Percentiles rank a stretch among this genome's conserved stretches.
phyloP scores from a whole-genome alignment of 2,797 vertebrate genomes.

The Perodicticus potto region DNA sequence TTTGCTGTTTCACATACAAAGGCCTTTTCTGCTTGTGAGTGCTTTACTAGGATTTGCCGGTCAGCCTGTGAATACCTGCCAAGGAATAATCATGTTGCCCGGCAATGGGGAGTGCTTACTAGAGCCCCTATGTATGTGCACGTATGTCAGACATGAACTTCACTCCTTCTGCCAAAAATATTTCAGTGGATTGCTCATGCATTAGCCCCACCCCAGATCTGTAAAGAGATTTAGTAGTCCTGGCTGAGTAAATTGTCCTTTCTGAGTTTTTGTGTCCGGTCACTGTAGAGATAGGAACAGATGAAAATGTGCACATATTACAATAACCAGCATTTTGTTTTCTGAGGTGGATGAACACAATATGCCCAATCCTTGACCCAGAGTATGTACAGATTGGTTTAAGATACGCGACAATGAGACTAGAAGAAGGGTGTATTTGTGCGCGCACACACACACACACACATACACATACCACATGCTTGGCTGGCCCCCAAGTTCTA shows the following conservation, averaged over 20 bases:
- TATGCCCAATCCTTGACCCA: not conserved
- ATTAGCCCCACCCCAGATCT: constrained; percentile 58
- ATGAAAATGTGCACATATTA: not conserved
- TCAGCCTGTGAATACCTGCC: constrained; percentile 80
- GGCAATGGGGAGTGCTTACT: constrained; percentile 72
- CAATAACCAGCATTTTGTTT: constrained; percentile 14
- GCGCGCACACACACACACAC: not conserved
- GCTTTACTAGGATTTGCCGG: constrained; percentile 81
- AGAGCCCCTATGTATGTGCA: not conserved
- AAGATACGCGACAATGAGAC: not conserved
- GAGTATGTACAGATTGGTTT: not conserved
- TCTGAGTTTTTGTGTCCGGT: constrained; percentile 47
- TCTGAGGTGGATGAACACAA: not conserved
- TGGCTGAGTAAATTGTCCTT: constrained; percentile 54
- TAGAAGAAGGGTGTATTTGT: not conserved
- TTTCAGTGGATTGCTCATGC: constrained; percentile 49
- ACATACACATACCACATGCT: not conserved
- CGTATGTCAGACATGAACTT: constrained; percentile 72
- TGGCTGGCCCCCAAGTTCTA: not conserved
- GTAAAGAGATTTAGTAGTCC: constrained; percentile 52
- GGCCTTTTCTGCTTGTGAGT: constrained; percentile 83
- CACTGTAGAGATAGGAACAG: not conserved
- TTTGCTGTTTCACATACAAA: constrained; percentile 86
- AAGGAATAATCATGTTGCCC: constrained; percentile 80
- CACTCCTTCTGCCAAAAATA: constrained; percentile 65